Base-by-base conservation (phyloP, 2,113 vertebrate species). In the Poeciliopsis prolifica region DNA sequence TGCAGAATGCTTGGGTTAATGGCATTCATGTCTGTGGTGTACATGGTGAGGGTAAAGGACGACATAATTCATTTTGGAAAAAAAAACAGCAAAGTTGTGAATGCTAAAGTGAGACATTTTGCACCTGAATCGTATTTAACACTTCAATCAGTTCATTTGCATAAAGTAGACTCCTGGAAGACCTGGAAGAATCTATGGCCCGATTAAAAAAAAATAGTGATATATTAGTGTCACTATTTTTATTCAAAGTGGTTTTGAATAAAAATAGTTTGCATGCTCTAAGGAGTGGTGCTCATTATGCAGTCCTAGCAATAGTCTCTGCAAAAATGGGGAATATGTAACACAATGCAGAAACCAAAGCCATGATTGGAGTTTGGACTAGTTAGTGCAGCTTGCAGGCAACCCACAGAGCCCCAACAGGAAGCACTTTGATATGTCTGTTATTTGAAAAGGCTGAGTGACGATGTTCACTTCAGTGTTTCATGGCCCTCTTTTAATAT, bases 311-410 rank as follows among this genome's bases (percentile, higher is more conserved):
- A 58, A 24, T n/a, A 58, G 22, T 58, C 51, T 7, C 2, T n/a
- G 24, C 51, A 65, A 24, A 26, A 35, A 76, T 29, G 37, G 33
- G 15, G 54, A 65, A 35, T 17, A 5, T 33, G 62, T 61, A 24
- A 26, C 9, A 1, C 31, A 44, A 3, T 24, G 42, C 66, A 74
- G 29, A 65, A 61, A 15, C 13, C 58, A 63, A 14, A 63, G 40
- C 75, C 1, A 30, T 63, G 65, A 69, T 64, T 15, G 1, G 42
- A 51, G 14, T 48, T 64, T 30, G 22, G 31, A 51, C 22, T 40
- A 4, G 54, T 75, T 37, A 42, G 69, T 86, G 86, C 80, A 89
- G 72, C 72, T 72, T 88, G 79, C 84, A 88, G 62, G 82, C 79
- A 28, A 74, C 80, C 82, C 75, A 87, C 78, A 74, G 7, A 76